Conservation (phyloP, 2,888 invertebrate genomes). For the Sturmia bella region DNA sequence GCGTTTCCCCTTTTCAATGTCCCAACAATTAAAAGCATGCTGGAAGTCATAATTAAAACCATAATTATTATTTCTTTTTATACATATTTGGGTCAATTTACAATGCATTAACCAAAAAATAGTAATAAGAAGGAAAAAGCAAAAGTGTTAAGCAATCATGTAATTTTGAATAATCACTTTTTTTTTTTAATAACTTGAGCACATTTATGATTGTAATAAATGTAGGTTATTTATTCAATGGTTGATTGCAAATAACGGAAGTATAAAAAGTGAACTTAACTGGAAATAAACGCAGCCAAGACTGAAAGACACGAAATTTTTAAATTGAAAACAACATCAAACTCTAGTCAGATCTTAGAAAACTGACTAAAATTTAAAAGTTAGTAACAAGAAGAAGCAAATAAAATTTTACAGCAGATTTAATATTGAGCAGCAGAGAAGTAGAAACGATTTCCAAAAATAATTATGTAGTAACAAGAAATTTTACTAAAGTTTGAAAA, state of each 20-base stretch:
- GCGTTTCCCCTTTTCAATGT: background rate
- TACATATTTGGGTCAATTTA: constrained; percentile 42
- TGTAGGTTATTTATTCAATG: constrained; percentile 55
- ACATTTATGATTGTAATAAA: constrained; percentile 40
- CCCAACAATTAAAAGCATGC: constrained; percentile 17
- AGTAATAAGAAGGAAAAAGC: too few species aligned
- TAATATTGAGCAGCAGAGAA: background rate
- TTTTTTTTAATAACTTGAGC: constrained; percentile 6
- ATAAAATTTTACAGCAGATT: background rate
- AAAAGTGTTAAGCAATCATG: constrained; percentile 49
- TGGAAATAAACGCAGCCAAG: constrained; percentile 11
- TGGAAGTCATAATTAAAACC: background rate
- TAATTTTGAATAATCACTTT: constrained; percentile 40
- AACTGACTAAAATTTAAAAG: background rate
- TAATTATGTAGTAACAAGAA: too few species aligned
- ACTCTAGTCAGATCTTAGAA: constrained; percentile 24
- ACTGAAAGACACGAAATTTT: constrained; percentile 7
- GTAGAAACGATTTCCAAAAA: too few species aligned
- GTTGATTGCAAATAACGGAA: constrained; percentile 67
- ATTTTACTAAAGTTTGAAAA: too few species aligned
- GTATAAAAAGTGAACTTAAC: constrained; percentile 56
- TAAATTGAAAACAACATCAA: constrained; percentile 29
- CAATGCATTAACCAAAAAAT: background rate
- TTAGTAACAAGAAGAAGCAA: background rate
- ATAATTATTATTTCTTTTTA: constrained; percentile 11